These are phyloP conservation scores for Caenorhabditis sulstoni DNA, from an alignment of 2,888 invertebrate genomes.

Conservation along the genomic window DNA sequence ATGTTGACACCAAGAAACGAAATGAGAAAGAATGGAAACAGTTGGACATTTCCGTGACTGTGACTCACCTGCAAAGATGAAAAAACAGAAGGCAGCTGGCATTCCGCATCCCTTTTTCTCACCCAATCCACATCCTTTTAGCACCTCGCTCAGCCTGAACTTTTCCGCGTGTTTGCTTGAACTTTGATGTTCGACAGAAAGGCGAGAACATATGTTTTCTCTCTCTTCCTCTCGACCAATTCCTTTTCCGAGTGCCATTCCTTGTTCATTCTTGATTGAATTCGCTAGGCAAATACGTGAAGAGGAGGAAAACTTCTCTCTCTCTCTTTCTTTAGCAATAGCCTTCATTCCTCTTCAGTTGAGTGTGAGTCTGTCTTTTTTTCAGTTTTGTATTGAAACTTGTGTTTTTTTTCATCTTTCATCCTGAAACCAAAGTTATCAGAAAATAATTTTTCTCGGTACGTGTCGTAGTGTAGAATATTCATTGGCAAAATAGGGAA, in stretches of 20 bases:
- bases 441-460: no score
- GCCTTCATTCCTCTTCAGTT: no score
- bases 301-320: no score
- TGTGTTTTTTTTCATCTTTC: no score
- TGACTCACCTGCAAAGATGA: constrained; percentile 4
- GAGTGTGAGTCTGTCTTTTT: no score
- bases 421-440: no score
- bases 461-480: no score
- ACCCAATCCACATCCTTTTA: constrained; percentile 12
- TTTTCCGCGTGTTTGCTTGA: constrained; percentile 1
- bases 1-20: not conserved
- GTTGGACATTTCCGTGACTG: no score
- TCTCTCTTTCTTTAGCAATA: no score
- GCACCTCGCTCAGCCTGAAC: not conserved
- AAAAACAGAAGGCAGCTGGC: constrained; percentile 21
- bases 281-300: no score
- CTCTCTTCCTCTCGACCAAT: not conserved
- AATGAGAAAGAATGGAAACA: not conserved
- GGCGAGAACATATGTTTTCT: constrained; percentile 7
- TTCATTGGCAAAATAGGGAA: no score
- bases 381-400: no score
- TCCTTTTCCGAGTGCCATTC: not conserved
- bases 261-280: not conserved
- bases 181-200: not conserved
- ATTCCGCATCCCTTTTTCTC: constrained; percentile 1